Percentiles rank a stretch among this genome's conserved stretches.
Evolutionary conservation across 2,888 invertebrate species (phyloP).

Genomic region (Ormyrus thymus): DNA sequence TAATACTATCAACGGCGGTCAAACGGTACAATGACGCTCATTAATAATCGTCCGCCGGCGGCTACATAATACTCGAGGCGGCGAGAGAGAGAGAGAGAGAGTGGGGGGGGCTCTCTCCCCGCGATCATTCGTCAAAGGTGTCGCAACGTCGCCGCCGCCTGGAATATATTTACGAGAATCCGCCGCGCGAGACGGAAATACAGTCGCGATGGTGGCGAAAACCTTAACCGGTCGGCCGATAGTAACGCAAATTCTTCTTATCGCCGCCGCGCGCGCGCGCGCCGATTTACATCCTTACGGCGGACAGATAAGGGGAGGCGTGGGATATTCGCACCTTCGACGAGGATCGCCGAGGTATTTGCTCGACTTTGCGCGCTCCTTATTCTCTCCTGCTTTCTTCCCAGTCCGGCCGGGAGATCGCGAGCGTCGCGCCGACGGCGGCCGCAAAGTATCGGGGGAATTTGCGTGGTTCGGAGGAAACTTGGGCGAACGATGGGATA

Average conservation of each 20-base stretch:
- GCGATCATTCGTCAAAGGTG: no score
- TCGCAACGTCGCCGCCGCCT: no score
- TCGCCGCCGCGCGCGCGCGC: constrained; percentile 12
- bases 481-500: no score
- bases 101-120: no score
- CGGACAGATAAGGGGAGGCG: constrained; percentile 25
- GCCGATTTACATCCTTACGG: constrained; percentile 44
- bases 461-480: no score
- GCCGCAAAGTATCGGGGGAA: background rate
- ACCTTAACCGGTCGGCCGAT: constrained; percentile 19
- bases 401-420: no score
- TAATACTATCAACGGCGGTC: constrained; percentile 8
- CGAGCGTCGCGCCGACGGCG: background rate
- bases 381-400: no score
- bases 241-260: constrained; percentile 45
- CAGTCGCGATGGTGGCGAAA: background rate
- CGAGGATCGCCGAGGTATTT: background rate
- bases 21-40: background rate
- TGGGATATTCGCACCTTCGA: constrained; percentile 35
- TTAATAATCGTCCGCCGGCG: background rate
- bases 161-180: no score
- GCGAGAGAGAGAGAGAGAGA: no score
- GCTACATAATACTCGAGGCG: no score
- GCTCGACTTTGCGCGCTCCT: constrained; percentile 5
- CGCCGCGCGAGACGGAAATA: background rate